A percentile compares a stretch with the other conserved stretches of the same genome.
phyloP scores from a whole-genome alignment of 53 echinoderm and acorn worm species.

The Holothuria scabra region DNA sequence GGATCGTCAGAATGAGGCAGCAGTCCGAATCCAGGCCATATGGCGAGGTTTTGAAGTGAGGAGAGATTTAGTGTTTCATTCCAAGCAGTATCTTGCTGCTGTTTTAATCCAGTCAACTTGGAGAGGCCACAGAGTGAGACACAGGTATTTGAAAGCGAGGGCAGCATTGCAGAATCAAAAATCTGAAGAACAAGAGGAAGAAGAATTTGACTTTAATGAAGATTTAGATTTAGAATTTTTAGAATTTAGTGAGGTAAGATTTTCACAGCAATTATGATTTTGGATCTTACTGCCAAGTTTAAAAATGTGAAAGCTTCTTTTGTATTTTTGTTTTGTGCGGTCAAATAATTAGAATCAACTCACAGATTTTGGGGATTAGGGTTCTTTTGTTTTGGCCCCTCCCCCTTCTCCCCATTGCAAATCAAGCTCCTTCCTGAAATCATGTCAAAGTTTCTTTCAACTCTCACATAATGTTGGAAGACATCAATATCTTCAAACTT shows the following conservation, averaged over 20 bases:
- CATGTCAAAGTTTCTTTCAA: too few relatives aligned
- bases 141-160: slow-evolving; percentile 57
- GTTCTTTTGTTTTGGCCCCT: too few relatives aligned
- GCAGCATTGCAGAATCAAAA: slow-evolving; percentile 39
- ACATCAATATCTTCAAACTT: too few relatives aligned
- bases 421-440: too few relatives aligned
- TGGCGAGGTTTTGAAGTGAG: slow-evolving; percentile 80
- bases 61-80: slow-evolving; percentile 61
- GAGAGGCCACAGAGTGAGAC: slow-evolving; percentile 75
- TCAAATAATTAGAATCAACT: too few relatives aligned
- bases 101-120: slow-evolving; percentile 70
- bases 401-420: too few relatives aligned
- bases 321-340: too few relatives aligned
- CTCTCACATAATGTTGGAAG: too few relatives aligned
- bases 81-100: slow-evolving; percentile 63
- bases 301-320: too few relatives aligned
- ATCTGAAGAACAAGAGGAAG: slow-evolving; percentile 64
- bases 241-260: slow-evolving; percentile 83
- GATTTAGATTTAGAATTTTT: slow-evolving; percentile 79
- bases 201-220: slow-evolving; percentile 64
- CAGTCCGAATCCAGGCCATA: slow-evolving; percentile 73
- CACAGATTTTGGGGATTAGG: too few relatives aligned
- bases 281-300: too few relatives aligned
- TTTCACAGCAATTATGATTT: too few relatives aligned
- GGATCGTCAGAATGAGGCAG: slow-evolving; percentile 35